These are phyloP conservation scores for Smutsia gigantea DNA, from an alignment of 2,797 vertebrate genomes.

Conservation along the genomic window DNA sequence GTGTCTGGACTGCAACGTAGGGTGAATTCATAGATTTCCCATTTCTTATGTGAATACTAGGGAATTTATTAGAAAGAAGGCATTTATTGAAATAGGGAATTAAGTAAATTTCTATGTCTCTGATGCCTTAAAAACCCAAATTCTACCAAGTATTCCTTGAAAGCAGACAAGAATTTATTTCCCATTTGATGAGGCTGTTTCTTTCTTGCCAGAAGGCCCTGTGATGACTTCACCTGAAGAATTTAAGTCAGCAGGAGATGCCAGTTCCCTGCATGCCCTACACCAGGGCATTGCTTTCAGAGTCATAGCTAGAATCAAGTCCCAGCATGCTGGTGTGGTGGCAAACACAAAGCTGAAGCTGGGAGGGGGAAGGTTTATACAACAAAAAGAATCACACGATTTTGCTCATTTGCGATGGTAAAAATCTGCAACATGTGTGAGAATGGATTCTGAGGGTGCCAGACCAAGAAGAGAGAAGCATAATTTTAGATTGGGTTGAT, in stretches of 20 bases:
- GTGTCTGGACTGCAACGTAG: not conserved
- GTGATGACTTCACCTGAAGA: not conserved
- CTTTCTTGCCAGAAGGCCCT: not conserved
- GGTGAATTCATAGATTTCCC: not conserved
- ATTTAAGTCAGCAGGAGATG: not conserved
- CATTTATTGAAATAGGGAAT: not conserved
- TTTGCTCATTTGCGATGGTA: slow-evolving; percentile 48
- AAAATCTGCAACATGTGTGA: slow-evolving; percentile 13
- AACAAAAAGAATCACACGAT: not conserved
- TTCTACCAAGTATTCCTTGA: not conserved
- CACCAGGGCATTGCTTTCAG: not conserved
- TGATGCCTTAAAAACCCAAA: not conserved
- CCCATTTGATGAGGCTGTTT: not conserved
- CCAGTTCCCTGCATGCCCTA: not conserved
- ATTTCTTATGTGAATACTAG: not conserved
- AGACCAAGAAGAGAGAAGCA: slow-evolving; percentile 5
- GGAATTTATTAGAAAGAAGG: not conserved
- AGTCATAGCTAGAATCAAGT: not conserved
- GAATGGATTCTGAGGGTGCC: slow-evolving; percentile 9
- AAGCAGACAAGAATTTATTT: slow-evolving; percentile 4
- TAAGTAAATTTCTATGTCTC: not conserved
- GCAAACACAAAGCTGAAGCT: not conserved
- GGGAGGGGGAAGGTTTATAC: not conserved
- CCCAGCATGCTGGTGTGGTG: not conserved
- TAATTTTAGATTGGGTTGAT: slow-evolving; percentile 55